These are phyloP conservation scores for Vulpes lagopus DNA, from an alignment of 2,113 vertebrate species.

Conservation along the genomic window DNA sequence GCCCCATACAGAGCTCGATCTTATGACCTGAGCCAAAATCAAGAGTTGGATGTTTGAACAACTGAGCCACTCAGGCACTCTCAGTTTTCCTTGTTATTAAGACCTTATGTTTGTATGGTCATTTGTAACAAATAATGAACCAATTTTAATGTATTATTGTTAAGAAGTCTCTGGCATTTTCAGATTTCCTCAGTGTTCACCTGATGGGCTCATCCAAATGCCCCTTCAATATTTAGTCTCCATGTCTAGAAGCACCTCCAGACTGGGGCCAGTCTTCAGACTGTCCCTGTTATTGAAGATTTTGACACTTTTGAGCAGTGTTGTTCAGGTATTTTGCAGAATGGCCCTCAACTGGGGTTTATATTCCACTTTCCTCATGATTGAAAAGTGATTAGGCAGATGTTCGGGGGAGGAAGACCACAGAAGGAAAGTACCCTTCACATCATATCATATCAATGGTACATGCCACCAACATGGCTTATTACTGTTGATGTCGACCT, in stretches of 20 bases:
- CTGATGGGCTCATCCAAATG: fast-evolving
- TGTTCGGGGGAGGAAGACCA: neutral
- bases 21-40: neutral
- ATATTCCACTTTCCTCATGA: neutral
- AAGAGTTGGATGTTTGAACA: neutral
- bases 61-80: neutral
- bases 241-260: neutral
- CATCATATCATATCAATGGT: neutral
- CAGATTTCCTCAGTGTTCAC: neutral
- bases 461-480: fast-evolving
- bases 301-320: neutral
- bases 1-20: neutral
- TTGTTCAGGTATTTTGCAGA: neutral
- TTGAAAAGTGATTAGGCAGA: neutral
- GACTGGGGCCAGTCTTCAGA: neutral
- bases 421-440: neutral
- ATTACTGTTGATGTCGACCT: fast-evolving
- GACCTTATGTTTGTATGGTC: neutral
- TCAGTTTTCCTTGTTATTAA: neutral
- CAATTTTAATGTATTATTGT: neutral
- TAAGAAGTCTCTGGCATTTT: neutral
- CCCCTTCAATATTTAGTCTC: too few species aligned
- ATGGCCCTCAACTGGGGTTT: neutral
- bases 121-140: neutral
- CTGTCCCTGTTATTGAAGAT: neutral